Percentiles rank a stretch among this genome's conserved stretches.
phyloP scores from a whole-genome alignment of 2,113 vertebrate genomes.

The Aegotheles bennettii region DNA sequence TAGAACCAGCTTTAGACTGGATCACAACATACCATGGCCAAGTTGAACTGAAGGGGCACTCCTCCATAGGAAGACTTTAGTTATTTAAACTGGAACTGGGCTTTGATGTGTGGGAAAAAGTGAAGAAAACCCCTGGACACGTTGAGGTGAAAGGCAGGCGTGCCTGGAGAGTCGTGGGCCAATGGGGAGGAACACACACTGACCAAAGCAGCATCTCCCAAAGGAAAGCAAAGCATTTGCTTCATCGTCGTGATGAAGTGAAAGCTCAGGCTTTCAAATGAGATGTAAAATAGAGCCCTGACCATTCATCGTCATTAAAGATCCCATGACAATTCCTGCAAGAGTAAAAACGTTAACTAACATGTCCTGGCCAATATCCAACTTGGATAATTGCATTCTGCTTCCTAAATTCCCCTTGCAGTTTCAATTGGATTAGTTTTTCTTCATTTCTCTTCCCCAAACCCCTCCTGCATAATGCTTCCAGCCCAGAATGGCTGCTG shows the following conservation, averaged over 20 bases:
- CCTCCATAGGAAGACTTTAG: background rate
- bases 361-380: slow-evolving; percentile 54
- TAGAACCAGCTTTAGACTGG: background rate
- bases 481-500: slow-evolving; percentile 1
- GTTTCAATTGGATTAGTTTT: slow-evolving; percentile 62
- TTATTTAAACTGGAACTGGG: background rate
- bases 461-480: slow-evolving; percentile 25
- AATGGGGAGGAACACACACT: background rate
- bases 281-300: slow-evolving; percentile 35
- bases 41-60: background rate
- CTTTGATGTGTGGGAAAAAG: background rate
- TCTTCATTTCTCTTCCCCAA: slow-evolving; percentile 54
- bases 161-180: background rate
- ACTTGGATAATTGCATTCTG: slow-evolving; percentile 46
- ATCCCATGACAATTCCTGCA: slow-evolving; percentile 8
- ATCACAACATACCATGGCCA: background rate
- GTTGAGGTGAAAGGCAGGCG: background rate
- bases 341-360: slow-evolving; percentile 55
- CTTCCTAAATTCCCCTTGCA: slow-evolving; percentile 50
- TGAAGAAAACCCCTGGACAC: background rate
- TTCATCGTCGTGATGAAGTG: background rate
- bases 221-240: background rate
- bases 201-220: background rate
- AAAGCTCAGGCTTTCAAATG: slow-evolving; percentile 13
- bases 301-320: slow-evolving; percentile 33